Conservation (phyloP, 2,888 invertebrate genomes). For the Cyaniris semiargus region DNA sequence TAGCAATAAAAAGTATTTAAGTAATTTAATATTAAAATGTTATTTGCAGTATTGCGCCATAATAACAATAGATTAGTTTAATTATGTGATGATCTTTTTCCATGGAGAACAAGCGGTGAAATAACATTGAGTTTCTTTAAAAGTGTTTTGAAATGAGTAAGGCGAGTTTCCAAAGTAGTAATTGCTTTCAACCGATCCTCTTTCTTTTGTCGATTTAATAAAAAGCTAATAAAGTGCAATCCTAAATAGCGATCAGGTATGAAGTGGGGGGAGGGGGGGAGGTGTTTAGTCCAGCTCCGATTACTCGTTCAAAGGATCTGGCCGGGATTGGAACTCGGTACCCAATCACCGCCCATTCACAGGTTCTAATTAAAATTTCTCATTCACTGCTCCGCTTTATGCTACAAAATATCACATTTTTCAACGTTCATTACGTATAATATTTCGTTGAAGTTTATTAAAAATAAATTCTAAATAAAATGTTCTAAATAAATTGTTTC, state of each 20-base stretch:
- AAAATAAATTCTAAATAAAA: background rate
- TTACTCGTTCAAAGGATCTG: background rate
- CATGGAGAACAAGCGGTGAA: too few species aligned
- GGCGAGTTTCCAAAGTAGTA: background rate
- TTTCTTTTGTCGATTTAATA: background rate
- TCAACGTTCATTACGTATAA: background rate
- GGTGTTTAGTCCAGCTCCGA: background rate
- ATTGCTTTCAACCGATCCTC: background rate
- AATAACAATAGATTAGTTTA: too few species aligned
- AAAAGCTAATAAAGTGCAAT: background rate
- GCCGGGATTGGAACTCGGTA: background rate
- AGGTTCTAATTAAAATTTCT: background rate
- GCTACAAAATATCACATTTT: background rate
- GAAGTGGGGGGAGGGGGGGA: background rate
- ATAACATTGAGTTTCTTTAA: background rate
- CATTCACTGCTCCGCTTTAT: background rate
- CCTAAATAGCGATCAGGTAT: background rate
- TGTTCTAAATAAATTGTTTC: too few species aligned
- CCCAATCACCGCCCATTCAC: background rate
- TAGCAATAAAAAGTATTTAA: too few species aligned
- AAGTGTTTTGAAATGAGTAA: background rate
- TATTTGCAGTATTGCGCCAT: too few species aligned
- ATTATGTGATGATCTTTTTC: too few species aligned
- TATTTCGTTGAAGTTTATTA: background rate
- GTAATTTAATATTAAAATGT: too few species aligned